Conservation (phyloP, 2,797 vertebrate genomes). For the Lophotriccus pileatus region DNA sequence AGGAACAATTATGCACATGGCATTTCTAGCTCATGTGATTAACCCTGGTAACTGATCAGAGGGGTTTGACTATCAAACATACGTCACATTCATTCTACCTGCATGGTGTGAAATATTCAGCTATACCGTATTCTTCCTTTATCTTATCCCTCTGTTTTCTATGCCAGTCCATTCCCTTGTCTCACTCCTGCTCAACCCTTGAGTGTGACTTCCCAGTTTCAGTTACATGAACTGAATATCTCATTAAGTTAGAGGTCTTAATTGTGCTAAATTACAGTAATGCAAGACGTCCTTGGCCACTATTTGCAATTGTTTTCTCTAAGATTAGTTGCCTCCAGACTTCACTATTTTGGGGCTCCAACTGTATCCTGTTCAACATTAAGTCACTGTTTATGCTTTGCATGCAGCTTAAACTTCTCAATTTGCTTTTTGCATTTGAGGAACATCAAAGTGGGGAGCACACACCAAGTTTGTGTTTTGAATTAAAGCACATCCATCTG, state of each 20-base stretch:
- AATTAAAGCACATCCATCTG: background rate
- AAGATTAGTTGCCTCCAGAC: background rate
- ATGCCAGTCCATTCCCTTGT: background rate
- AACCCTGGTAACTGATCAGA: background rate
- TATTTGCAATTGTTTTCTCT: background rate
- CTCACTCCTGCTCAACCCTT: background rate
- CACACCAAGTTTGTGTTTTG: background rate
- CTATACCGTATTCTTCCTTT: background rate
- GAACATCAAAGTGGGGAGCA: background rate
- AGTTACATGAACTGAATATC: background rate
- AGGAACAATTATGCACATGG: background rate
- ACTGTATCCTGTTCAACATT: background rate
- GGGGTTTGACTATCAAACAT: background rate
- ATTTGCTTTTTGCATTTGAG: background rate
- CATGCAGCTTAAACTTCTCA: slow-evolving; percentile 2
- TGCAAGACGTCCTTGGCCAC: background rate
- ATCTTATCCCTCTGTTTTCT: background rate
- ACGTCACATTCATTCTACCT: background rate
- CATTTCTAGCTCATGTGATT: background rate
- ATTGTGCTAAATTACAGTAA: background rate
- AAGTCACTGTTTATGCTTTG: slow-evolving; percentile 3
- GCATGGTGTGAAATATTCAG: background rate
- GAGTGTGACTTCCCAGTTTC: slow-evolving; percentile 31
- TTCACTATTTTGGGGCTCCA: background rate
- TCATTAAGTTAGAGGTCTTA: background rate